A percentile compares a stretch with the other conserved stretches of the same genome.
These are phyloP conservation scores for Cacatua alba DNA, from an alignment of 2,113 vertebrate species.

Conservation along the genomic window DNA sequence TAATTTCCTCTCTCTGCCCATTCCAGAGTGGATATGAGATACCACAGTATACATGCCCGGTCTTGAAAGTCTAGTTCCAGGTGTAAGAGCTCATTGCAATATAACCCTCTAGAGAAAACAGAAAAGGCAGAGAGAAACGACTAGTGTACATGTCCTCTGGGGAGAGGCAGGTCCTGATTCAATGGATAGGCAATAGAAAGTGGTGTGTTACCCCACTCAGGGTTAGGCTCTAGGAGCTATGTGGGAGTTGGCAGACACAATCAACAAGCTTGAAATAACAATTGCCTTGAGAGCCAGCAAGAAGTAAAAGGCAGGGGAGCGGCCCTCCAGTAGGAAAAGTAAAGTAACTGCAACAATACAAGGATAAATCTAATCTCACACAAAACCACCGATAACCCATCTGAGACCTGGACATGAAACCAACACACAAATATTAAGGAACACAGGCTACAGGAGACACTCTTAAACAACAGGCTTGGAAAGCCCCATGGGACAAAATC, in stretches of 20 bases:
- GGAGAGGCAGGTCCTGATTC: background rate
- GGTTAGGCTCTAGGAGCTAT: background rate
- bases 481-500: background rate
- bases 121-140: background rate
- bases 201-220: background rate
- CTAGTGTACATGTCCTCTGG: background rate
- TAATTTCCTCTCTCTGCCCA: conserved; percentile 33
- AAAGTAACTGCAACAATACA: conserved; percentile 22
- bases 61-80: conserved; percentile 31
- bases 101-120: background rate
- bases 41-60: background rate
- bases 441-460: background rate
- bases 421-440: background rate
- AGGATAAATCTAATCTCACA: conserved; percentile 23
- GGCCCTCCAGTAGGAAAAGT: conserved; percentile 7
- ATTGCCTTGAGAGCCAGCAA: background rate
- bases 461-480: background rate
- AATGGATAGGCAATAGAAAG: background rate
- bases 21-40: conserved; percentile 10
- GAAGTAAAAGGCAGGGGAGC: conserved; percentile 14
- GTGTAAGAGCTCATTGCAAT: background rate
- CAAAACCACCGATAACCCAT: background rate
- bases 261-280: conserved; percentile 39
- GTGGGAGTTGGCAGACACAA: conserved; percentile 20
- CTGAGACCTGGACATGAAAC: background rate